Evolutionary conservation across 1,140 invertebrate species (phyloP).

Genomic region (Drosophila mojavensis): DNA sequence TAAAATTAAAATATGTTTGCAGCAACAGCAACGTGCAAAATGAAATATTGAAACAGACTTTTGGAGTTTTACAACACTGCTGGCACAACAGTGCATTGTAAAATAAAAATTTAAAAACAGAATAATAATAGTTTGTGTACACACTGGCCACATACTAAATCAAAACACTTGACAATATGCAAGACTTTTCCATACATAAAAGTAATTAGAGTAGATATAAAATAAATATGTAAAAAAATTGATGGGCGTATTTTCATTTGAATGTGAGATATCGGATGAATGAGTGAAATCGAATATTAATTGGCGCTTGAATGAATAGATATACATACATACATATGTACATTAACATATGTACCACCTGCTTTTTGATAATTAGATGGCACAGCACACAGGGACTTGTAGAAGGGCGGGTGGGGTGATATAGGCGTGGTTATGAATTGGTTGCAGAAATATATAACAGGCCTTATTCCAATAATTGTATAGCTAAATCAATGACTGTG

Average conservation of each 20-base stretch:
- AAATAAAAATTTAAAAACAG: background rate
- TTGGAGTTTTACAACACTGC: conserved; percentile 23
- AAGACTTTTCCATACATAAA: conserved; percentile 3
- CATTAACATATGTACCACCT: background rate
- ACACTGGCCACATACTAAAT: conserved; percentile 27
- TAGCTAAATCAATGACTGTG: background rate
- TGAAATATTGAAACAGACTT: conserved; percentile 19
- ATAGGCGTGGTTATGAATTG: background rate
- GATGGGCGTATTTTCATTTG: conserved; percentile 14
- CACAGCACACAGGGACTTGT: conserved; percentile 6
- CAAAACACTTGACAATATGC: background rate
- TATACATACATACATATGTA: background rate
- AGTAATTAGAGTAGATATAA: background rate
- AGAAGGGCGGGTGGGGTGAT: background rate
- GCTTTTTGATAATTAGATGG: background rate
- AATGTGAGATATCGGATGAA: background rate
- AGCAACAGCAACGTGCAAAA: conserved; percentile 78
- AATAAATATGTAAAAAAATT: conserved; percentile 14
- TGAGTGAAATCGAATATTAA: background rate
- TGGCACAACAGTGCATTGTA: background rate
- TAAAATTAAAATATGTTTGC: conserved; percentile 50
- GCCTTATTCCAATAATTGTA: background rate
- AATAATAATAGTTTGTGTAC: background rate
- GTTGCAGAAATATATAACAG: background rate
- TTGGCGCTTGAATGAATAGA: conserved; percentile 5